phyloP scores from a whole-genome alignment of 92 coral and sea anemone species.

The Meandrina meandrites region DNA sequence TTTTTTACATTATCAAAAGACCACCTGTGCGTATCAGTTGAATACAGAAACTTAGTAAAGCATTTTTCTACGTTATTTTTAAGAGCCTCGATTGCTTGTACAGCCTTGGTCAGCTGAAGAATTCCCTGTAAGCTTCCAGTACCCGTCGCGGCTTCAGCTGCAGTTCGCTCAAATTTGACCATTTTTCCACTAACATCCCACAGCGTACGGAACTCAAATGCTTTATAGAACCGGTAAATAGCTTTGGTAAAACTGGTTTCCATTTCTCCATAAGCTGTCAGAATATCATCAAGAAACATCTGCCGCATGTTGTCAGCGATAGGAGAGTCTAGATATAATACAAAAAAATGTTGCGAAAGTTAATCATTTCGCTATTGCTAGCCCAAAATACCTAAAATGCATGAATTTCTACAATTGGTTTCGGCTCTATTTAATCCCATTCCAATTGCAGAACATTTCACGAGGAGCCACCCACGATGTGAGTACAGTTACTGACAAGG shows the following conservation, averaged over 20 bases:
- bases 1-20: neutral
- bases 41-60: neutral
- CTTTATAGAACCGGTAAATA: neutral
- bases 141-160: neutral
- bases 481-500: neutral
- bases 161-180: neutral
- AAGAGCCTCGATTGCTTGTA: neutral
- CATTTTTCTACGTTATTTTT: neutral
- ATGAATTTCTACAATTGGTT: neutral
- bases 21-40: neutral
- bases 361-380: no score
- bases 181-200: conserved; percentile 4
- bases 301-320: no score
- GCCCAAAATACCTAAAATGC: no score
- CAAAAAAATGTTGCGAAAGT: no score
- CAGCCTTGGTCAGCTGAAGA: neutral
- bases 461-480: no score
- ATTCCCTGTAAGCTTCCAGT: neutral
- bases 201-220: conserved; percentile 10
- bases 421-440: neutral
- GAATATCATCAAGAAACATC: conserved; percentile 3
- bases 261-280: neutral
- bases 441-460: neutral
- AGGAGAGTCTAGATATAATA: conserved; percentile 1
- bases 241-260: neutral